Conservation (phyloP, 92 coral and sea anemone species). For the Virgularia gustaviana region DNA sequence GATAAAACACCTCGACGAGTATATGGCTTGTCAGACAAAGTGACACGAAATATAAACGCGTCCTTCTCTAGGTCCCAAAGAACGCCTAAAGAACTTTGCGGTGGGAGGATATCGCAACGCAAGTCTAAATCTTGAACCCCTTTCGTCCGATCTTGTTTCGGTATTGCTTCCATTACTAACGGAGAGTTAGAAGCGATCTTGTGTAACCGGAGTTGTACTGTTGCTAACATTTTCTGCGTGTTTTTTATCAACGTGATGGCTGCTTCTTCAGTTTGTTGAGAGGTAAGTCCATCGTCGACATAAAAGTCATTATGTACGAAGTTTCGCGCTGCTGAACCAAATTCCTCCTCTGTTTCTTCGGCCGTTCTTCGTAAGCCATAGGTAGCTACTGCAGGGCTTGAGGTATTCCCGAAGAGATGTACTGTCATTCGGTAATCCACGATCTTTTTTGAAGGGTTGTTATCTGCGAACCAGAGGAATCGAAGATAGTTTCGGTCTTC, state of each 20-base stretch:
- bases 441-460: background rate
- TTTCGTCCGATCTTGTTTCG: constrained; percentile 25
- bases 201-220: constrained; percentile 7
- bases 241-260: constrained; percentile 24
- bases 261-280: background rate
- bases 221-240: constrained; percentile 21
- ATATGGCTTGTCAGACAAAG: constrained; percentile 11
- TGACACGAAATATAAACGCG: constrained; percentile 12
- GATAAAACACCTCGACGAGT: constrained; percentile 30
- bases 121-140: constrained; percentile 23
- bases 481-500: constrained; percentile 1
- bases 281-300: constrained; percentile 23
- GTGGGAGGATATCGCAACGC: constrained; percentile 10
- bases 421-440: background rate
- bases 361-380: constrained; percentile 37
- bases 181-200: constrained; percentile 25
- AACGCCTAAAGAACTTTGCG: constrained; percentile 34
- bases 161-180: constrained; percentile 37
- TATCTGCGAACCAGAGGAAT: constrained; percentile 4
- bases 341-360: constrained; percentile 19
- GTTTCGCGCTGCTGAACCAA: background rate
- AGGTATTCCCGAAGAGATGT: background rate
- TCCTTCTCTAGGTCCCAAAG: constrained; percentile 31
- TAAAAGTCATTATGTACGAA: constrained; percentile 11
- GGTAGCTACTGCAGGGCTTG: background rate